phyloP scores from a whole-genome alignment of 2,113 vertebrate species.

The Bujurquina vittata region DNA sequence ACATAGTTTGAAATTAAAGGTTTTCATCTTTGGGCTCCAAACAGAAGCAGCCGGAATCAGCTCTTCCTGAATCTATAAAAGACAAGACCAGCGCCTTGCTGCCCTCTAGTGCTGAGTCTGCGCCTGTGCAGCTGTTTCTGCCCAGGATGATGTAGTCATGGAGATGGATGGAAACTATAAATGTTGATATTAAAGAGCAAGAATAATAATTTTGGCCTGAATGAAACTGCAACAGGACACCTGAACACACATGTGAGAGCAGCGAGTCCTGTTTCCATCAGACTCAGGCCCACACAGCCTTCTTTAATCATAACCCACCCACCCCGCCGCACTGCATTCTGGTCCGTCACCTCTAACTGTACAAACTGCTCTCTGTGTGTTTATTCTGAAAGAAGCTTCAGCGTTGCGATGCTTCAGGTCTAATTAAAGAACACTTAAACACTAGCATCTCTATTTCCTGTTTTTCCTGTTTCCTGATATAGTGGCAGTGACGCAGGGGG shows the following conservation, averaged over 20 bases:
- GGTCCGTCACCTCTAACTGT: not conserved
- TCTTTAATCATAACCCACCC: accelerated
- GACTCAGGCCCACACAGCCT: accelerated
- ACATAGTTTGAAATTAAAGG: not conserved
- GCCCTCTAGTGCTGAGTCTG: too few species aligned
- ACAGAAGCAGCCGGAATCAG: not conserved
- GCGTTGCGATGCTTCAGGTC: not conserved
- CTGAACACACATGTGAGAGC: not conserved
- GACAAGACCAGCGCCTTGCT: too few species aligned
- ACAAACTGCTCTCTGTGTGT: not conserved
- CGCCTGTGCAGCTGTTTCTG: too few species aligned
- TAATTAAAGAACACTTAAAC: not conserved
- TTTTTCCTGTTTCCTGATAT: too few species aligned
- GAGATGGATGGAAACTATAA: not conserved
- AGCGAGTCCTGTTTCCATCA: not conserved
- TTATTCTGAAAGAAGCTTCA: not conserved
- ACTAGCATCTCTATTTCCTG: accelerated
- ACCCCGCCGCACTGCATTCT: not conserved
- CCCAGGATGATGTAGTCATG: too few species aligned
- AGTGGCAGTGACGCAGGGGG: too few species aligned
- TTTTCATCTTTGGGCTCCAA: accelerated
- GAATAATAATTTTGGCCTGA: not conserved
- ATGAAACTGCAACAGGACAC: accelerated
- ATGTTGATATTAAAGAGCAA: not conserved
- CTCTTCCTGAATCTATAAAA: too few species aligned